Percentiles rank a stretch among this genome's conserved stretches.
Conservation (phyloP, 1,140 invertebrate genomes). For the Rhyacophila brunnea region DNA sequence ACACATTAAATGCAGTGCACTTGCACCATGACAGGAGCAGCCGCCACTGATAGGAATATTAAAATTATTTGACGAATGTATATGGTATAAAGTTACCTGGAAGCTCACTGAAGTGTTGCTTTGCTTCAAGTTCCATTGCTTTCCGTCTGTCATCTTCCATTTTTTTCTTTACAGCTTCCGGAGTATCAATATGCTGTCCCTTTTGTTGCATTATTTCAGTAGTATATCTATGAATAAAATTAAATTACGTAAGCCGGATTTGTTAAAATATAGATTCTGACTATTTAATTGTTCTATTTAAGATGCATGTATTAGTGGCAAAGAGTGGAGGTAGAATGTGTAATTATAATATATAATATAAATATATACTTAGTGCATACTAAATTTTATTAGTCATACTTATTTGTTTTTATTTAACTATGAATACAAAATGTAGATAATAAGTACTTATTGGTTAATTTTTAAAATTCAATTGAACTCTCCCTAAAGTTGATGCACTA, state of each 20-base stretch:
- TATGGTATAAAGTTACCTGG: background rate
- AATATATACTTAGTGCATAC: too few species aligned
- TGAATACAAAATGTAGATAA: too few species aligned
- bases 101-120: background rate
- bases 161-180: constrained; percentile 47
- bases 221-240: constrained; percentile 40
- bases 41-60: background rate
- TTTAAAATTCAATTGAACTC: too few species aligned
- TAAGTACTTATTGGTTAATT: too few species aligned
- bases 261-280: background rate
- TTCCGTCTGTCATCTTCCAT: constrained; percentile 50
- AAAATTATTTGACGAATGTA: background rate
- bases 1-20: background rate
- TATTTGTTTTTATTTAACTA: too few species aligned
- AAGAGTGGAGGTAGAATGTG: background rate
- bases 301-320: background rate
- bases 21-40: background rate
- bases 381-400: too few species aligned
- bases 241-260: constrained; percentile 2
- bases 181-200: constrained; percentile 46
- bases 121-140: constrained; percentile 39
- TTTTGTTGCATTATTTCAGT: constrained; percentile 42
- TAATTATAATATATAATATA: too few species aligned
- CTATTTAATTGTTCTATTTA: too few species aligned
- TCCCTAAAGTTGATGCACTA: too few species aligned